phyloP scores from a whole-genome alignment of 2,888 invertebrate species.

The Andrena chrysosceles region DNA sequence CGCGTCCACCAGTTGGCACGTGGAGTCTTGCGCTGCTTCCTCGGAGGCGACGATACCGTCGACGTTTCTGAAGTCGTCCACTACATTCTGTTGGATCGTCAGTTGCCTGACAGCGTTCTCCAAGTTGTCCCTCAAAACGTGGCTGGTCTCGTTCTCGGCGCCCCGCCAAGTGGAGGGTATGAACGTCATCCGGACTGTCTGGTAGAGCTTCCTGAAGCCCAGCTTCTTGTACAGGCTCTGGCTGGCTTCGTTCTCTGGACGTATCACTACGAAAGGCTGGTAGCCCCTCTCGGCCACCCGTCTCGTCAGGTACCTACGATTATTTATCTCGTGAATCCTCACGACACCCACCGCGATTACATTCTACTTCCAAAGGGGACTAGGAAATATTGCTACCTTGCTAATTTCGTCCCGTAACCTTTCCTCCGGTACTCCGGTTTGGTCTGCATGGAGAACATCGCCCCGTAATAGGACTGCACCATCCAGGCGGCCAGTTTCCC shows the following conservation, averaged over 20 bases:
- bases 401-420: conserved; percentile 86
- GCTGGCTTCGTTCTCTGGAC: conserved; percentile 95
- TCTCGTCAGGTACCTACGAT: conserved; percentile 84
- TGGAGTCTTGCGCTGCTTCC: conserved; percentile 43
- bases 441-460: conserved; percentile 97
- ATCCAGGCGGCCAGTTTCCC: conserved; percentile 95
- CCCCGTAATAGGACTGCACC: conserved; percentile 96
- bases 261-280: conserved; percentile 94
- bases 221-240: conserved; percentile 93
- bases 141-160: conserved; percentile 67
- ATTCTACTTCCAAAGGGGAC: no score
- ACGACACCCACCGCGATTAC: background rate
- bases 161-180: conserved; percentile 86
- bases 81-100: conserved; percentile 75
- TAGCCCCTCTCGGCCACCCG: conserved; percentile 90
- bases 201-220: conserved; percentile 92
- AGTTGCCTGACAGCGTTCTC: conserved; percentile 78
- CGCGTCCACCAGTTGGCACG: background rate
- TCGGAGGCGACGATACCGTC: conserved; percentile 60
- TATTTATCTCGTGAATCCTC: background rate
- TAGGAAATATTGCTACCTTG: conserved; percentile 73
- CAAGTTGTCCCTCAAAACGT: conserved; percentile 75
- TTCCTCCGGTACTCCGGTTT: conserved; percentile 91
- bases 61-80: conserved; percentile 73
- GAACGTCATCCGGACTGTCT: conserved; percentile 92